A percentile compares a stretch with the other conserved stretches of the same genome.
Evolutionary conservation across 2,113 vertebrate genomes (phyloP).

Genomic region (Megalops atlanticus): DNA sequence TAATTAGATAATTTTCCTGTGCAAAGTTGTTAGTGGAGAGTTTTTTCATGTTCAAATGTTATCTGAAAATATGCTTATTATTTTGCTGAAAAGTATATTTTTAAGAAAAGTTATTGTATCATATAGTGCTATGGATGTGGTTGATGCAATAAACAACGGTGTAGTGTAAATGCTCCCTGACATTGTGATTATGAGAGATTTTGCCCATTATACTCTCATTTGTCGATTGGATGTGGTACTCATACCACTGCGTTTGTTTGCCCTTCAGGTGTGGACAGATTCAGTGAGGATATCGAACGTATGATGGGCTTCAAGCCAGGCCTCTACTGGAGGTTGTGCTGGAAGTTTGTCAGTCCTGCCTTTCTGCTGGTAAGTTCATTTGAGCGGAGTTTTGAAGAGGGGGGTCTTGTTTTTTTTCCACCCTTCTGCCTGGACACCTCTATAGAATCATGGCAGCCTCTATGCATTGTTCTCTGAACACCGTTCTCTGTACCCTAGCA

Average conservation of each 20-base stretch:
- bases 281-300: conserved; percentile 92
- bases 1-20: no score
- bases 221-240: background rate
- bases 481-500: no score
- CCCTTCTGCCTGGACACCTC: no score
- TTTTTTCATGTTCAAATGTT: conserved; percentile 32
- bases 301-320: conserved; percentile 99
- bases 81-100: no score
- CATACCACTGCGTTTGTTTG: conserved; percentile 33
- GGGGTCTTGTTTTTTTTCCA: background rate
- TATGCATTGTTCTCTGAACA: no score
- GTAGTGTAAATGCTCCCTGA: no score
- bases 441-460: background rate
- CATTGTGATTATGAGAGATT: no score
- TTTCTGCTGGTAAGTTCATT: conserved; percentile 86
- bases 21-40: background rate
- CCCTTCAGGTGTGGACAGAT: conserved; percentile 90
- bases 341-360: conserved; percentile 95
- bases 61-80: no score
- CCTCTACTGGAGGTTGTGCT: conserved; percentile 98
- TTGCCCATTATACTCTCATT: background rate
- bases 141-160: no score
- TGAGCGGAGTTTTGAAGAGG: background rate
- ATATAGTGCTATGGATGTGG: no score
- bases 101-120: no score